A percentile compares a stretch with the other conserved stretches of the same genome.
phyloP scores from a whole-genome alignment of 2,113 vertebrate species.

The Protomyctophum bolini region DNA sequence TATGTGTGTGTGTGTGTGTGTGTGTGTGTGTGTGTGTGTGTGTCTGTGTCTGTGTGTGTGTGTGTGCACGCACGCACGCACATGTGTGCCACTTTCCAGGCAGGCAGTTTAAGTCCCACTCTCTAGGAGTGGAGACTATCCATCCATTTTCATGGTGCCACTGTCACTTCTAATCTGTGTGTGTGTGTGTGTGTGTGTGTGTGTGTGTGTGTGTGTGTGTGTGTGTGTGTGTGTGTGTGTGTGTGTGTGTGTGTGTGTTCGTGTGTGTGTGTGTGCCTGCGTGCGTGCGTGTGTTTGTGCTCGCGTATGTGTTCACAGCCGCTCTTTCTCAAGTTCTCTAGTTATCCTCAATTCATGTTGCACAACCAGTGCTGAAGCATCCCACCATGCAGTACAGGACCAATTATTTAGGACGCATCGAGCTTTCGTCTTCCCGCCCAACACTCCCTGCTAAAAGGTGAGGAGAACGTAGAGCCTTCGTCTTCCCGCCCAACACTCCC shows the following conservation, averaged over 20 bases:
- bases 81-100: slow-evolving; percentile 45
- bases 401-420: background rate
- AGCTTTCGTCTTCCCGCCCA: too few species aligned
- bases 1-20: too few species aligned
- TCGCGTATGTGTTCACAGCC: slow-evolving; percentile 22
- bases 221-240: slow-evolving; percentile 18
- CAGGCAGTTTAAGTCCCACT: slow-evolving; percentile 53
- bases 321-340: slow-evolving; percentile 22
- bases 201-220: slow-evolving; percentile 55
- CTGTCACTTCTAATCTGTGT: slow-evolving; percentile 68
- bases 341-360: slow-evolving; percentile 33
- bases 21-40: too few species aligned
- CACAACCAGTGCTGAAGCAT: slow-evolving; percentile 10
- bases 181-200: slow-evolving; percentile 16
- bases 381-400: background rate
- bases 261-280: slow-evolving; percentile 21
- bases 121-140: slow-evolving; percentile 58
- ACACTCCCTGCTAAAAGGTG: too few species aligned
- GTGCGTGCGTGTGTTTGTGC: slow-evolving; percentile 37
- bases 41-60: background rate
- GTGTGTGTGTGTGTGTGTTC: slow-evolving; percentile 28
- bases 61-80: too few species aligned
- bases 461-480: too few species aligned
- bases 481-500: too few species aligned
- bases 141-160: slow-evolving; percentile 60